Conservation (phyloP, 1,140 invertebrate genomes). For the Drosophila oshimai region DNA sequence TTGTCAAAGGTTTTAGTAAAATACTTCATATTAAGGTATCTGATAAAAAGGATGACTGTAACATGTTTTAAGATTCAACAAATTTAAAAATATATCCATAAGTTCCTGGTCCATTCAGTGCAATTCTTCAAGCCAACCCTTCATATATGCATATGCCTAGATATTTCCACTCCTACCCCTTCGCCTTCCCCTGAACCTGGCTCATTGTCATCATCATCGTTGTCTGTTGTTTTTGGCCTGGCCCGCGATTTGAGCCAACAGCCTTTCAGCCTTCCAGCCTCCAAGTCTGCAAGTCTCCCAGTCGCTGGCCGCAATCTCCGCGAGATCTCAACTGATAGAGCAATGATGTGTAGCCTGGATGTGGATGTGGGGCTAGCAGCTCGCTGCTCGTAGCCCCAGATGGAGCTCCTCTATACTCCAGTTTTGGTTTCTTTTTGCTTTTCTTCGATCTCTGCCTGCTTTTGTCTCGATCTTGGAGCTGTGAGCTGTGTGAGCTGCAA, state of each 20-base stretch:
- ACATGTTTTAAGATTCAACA: too few species aligned
- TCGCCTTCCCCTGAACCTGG: constrained; percentile 19
- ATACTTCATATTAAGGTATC: too few species aligned
- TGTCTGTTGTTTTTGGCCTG: constrained; percentile 32
- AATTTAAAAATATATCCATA: too few species aligned
- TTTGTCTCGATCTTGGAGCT: constrained; percentile 8
- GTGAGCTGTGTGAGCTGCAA: background rate
- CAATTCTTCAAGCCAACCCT: background rate
- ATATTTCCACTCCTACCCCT: background rate
- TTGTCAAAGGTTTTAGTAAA: too few species aligned
- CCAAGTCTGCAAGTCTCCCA: constrained; percentile 36
- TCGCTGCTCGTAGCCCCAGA: constrained; percentile 12
- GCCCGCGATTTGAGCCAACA: constrained; percentile 20
- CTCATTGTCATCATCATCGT: constrained; percentile 28
- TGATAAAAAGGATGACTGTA: too few species aligned
- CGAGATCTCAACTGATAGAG: constrained; percentile 79
- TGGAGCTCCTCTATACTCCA: constrained; percentile 53
- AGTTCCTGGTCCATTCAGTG: too few species aligned
- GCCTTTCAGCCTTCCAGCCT: constrained; percentile 43
- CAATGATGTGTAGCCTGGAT: constrained; percentile 72
- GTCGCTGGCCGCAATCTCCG: constrained; percentile 52
- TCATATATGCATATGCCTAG: constrained; percentile 14
- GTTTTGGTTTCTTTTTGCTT: constrained; percentile 39
- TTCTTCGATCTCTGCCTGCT: constrained; percentile 18
- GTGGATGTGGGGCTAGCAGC: too few species aligned